Percentiles rank a stretch among this genome's conserved stretches.
Evolutionary conservation across 2,113 vertebrate species (phyloP).

Genomic region (Atractosteus spatula): DNA sequence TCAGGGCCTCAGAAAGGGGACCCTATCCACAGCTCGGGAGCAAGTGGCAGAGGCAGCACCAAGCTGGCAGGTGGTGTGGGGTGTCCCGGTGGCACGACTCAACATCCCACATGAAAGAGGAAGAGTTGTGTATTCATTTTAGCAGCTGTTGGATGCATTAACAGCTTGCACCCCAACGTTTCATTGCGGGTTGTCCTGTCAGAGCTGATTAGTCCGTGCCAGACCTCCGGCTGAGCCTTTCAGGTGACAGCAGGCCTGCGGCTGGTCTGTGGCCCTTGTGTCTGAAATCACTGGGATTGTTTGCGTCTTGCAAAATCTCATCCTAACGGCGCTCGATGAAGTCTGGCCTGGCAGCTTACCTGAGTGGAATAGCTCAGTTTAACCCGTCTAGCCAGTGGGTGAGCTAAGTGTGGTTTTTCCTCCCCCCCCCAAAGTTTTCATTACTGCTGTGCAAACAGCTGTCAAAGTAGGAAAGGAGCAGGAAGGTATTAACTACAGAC

Average conservation of each 20-base stretch:
- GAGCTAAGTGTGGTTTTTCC: not conserved
- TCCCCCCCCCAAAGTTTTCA: not conserved
- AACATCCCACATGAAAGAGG: too few relatives aligned
- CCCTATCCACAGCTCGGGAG: too few relatives aligned
- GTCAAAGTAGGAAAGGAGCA: not conserved
- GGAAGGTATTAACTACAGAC: not conserved
- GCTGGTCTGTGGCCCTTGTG: not conserved
- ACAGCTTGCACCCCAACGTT: too few relatives aligned
- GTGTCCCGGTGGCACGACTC: too few relatives aligned
- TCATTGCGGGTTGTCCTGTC: too few relatives aligned
- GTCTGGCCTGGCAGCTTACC: not conserved
- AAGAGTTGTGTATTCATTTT: too few relatives aligned
- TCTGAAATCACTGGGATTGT: not conserved
- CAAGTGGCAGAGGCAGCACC: too few relatives aligned
- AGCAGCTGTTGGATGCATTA: too few relatives aligned
- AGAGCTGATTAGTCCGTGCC: too few relatives aligned
- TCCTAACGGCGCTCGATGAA: slow-evolving; percentile 18
- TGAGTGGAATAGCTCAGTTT: slow-evolving; percentile 15
- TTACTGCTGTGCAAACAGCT: not conserved
- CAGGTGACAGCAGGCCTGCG: not conserved
- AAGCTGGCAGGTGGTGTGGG: too few relatives aligned
- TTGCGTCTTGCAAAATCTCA: not conserved
- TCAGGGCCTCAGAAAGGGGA: too few relatives aligned
- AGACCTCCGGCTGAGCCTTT: not conserved
- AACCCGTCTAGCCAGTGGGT: slow-evolving; percentile 24